Evolutionary conservation across 2,113 vertebrate genomes (phyloP).

Genomic region (Parotia lawesii): DNA sequence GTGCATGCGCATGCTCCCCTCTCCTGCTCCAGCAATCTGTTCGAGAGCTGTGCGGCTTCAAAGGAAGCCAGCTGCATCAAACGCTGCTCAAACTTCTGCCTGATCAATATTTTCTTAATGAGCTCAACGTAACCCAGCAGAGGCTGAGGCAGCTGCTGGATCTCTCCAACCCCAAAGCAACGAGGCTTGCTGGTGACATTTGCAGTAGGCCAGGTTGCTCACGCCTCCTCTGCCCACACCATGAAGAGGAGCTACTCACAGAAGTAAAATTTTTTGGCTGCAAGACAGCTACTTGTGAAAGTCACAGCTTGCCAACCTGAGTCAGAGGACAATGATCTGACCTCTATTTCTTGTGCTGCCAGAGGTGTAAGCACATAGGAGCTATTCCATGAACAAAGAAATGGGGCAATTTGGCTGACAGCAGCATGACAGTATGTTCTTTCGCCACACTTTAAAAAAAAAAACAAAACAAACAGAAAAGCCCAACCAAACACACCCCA

Average conservation of each 20-base stretch:
- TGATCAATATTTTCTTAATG: slow-evolving; percentile 39
- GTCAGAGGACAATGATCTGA: neutral
- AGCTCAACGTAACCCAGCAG: neutral
- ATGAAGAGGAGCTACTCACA: neutral
- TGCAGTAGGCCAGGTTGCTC: neutral
- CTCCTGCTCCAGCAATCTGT: neutral
- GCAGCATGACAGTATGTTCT: neutral
- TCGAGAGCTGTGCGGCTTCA: neutral
- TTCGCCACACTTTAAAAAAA: neutral
- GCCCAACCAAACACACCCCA: neutral
- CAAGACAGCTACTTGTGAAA: neutral
- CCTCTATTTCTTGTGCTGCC: neutral
- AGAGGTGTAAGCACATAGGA: neutral
- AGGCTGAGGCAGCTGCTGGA: slow-evolving; percentile 17
- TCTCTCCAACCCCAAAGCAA: neutral
- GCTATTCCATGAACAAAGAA: neutral
- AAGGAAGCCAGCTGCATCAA: neutral
- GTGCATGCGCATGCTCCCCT: neutral
- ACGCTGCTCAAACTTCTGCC: neutral
- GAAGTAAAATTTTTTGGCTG: neutral
- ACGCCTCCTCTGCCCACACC: neutral
- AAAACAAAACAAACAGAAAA: neutral
- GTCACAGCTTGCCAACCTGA: neutral
- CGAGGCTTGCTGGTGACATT: neutral
- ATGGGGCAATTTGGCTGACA: neutral